These are phyloP conservation scores for Coleophora deauratella DNA, from an alignment of 2,888 invertebrate genomes.

Conservation along the genomic window DNA sequence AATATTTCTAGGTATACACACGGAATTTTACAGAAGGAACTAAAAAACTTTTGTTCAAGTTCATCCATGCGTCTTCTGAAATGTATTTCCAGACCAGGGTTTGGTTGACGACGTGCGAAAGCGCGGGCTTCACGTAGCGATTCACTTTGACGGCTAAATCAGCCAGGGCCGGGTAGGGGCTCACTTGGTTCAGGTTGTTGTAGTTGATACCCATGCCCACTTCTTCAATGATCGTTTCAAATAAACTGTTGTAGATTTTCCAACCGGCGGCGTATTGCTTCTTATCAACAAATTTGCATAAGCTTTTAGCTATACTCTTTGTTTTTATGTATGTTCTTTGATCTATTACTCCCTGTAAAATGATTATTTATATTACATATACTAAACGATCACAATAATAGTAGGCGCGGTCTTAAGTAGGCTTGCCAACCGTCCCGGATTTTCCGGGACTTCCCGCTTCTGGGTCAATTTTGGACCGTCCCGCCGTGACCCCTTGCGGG, in stretches of 20 bases:
- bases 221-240: slow-evolving; percentile 30
- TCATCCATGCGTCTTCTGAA: slow-evolving; percentile 35
- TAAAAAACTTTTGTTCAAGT: slow-evolving; percentile 39
- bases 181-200: slow-evolving; percentile 46
- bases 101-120: slow-evolving; percentile 42
- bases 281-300: slow-evolving; percentile 36
- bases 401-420: no score
- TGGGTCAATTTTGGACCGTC: no score
- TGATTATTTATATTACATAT: no score
- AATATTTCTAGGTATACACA: slow-evolving; percentile 31
- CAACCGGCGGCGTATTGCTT: slow-evolving; percentile 31
- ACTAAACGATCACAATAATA: no score
- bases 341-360: slow-evolving; percentile 51
- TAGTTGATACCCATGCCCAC: slow-evolving; percentile 40
- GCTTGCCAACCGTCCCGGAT: no score
- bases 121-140: slow-evolving; percentile 46
- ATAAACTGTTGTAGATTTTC: slow-evolving; percentile 30
- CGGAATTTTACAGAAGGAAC: slow-evolving; percentile 51
- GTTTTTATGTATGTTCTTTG: slow-evolving; percentile 34
- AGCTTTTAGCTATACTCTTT: slow-evolving; percentile 29
- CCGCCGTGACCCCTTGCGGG: no score
- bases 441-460: no score
- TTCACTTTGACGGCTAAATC: slow-evolving; percentile 38
- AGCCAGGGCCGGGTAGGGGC: slow-evolving; percentile 37
- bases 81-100: slow-evolving; percentile 43